Percentiles rank a stretch among this genome's conserved stretches.
phyloP scores from a whole-genome alignment of 2,888 invertebrate species.

The Tetropium fuscum region DNA sequence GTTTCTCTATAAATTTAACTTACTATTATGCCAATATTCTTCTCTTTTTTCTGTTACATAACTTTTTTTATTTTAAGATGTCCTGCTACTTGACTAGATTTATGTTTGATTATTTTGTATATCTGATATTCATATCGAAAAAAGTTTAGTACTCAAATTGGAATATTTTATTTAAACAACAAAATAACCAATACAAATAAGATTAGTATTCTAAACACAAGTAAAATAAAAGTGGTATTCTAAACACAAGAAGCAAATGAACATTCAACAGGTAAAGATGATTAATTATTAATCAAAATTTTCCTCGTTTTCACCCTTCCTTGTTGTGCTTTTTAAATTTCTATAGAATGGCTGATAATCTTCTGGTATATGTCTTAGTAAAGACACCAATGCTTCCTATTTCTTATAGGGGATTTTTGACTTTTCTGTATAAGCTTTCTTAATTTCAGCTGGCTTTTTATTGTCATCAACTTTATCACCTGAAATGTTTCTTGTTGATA shows the following conservation, averaged over 20 bases:
- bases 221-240: neutral
- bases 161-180: neutral
- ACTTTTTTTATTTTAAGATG: neutral
- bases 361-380: neutral
- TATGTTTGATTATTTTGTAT: slow-evolving; percentile 1
- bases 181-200: slow-evolving; percentile 1
- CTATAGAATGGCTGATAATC: neutral
- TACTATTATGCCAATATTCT: neutral
- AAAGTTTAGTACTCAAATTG: neutral
- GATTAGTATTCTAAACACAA: neutral
- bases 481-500: slow-evolving; percentile 4
- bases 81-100: no score
- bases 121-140: neutral
- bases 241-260: slow-evolving; percentile 2
- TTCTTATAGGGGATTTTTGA: slow-evolving; percentile 1
- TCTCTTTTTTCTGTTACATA: slow-evolving; percentile 1
- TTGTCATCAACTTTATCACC: neutral
- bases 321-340: neutral
- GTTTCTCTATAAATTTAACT: neutral
- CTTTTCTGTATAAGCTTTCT: neutral
- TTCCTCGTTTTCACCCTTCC: neutral
- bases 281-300: neutral
- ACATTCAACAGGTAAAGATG: slow-evolving; percentile 3
- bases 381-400: neutral
- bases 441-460: neutral